Evolutionary conservation across 2,113 vertebrate genomes (phyloP).

Genomic region (Perca schrenkii): DNA sequence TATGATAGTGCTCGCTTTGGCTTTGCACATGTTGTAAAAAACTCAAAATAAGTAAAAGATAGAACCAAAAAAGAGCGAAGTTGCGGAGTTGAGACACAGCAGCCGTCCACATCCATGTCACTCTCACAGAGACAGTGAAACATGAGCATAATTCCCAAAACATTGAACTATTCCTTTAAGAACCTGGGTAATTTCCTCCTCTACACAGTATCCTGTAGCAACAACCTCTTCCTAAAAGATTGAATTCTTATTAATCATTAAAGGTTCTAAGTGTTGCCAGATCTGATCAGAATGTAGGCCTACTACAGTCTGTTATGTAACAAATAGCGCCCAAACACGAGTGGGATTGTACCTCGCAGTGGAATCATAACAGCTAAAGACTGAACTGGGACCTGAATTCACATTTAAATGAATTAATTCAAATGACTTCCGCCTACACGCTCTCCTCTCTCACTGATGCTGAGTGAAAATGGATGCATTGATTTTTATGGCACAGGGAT

Average conservation of each 20-base stretch:
- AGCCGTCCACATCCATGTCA: too few species aligned
- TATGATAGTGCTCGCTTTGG: too few species aligned
- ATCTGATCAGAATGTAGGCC: neutral
- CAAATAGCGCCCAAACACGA: neutral
- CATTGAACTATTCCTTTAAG: too few species aligned
- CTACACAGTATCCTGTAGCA: too few species aligned
- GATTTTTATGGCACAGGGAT: conserved; percentile 33
- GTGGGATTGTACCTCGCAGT: conserved; percentile 5
- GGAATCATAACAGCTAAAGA: neutral
- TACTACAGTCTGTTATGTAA: conserved; percentile 30
- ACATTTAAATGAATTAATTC: neutral
- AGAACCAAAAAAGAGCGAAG: too few species aligned
- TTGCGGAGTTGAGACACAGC: too few species aligned
- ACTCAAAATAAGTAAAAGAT: too few species aligned
- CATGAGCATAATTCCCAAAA: too few species aligned
- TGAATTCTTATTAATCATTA: neutral
- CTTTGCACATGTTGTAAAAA: too few species aligned
- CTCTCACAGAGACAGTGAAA: too few species aligned
- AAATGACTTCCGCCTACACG: neutral
- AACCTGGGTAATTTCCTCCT: too few species aligned
- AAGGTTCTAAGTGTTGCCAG: neutral
- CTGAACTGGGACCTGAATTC: neutral
- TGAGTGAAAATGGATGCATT: conserved; percentile 43
- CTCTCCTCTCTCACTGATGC: neutral
- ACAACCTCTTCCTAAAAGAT: neutral